Evolutionary conservation across 1,140 invertebrate genomes (phyloP).

Genomic region (Neuroterus valhalla): DNA sequence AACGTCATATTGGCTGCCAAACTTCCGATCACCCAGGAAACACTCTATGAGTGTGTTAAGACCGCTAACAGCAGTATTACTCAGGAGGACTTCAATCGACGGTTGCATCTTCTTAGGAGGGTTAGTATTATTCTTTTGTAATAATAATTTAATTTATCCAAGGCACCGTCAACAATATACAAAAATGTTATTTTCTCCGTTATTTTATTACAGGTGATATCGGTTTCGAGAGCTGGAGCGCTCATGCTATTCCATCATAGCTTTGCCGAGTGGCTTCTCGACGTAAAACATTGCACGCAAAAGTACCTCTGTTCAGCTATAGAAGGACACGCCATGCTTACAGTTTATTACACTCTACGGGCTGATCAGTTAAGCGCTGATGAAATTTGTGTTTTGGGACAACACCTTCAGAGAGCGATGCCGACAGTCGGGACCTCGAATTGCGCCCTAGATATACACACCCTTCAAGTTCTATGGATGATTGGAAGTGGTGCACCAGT

Average conservation of each 20-base stretch:
- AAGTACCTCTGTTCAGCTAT: slow-evolving; percentile 92
- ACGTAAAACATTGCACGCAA: slow-evolving; percentile 97
- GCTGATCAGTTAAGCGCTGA: slow-evolving; percentile 75
- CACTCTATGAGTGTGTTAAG: slow-evolving; percentile 87
- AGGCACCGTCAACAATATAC: neutral
- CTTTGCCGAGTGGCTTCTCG: slow-evolving; percentile 94
- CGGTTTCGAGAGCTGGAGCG: slow-evolving; percentile 79
- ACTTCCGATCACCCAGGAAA: slow-evolving; percentile 86
- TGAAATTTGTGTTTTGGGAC: slow-evolving; percentile 71
- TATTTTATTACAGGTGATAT: slow-evolving; percentile 71
- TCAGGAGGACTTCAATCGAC: slow-evolving; percentile 88
- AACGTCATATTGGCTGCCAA: slow-evolving; percentile 92
- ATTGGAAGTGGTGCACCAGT: slow-evolving; percentile 80
- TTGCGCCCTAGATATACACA: slow-evolving; percentile 77
- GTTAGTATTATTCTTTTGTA: neutral
- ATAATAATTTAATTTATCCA: neutral
- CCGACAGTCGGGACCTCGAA: slow-evolving; percentile 50
- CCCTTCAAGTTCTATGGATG: slow-evolving; percentile 81
- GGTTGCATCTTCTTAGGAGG: slow-evolving; percentile 86
- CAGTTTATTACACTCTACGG: slow-evolving; percentile 86
- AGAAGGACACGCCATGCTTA: slow-evolving; percentile 92
- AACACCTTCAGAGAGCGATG: slow-evolving; percentile 69
- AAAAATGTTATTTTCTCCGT: neutral
- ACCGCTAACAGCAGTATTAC: slow-evolving; percentile 88
- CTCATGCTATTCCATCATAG: slow-evolving; percentile 91